Base-by-base conservation (phyloP, 2,888 invertebrate species). In the Folsomia candida region DNA sequence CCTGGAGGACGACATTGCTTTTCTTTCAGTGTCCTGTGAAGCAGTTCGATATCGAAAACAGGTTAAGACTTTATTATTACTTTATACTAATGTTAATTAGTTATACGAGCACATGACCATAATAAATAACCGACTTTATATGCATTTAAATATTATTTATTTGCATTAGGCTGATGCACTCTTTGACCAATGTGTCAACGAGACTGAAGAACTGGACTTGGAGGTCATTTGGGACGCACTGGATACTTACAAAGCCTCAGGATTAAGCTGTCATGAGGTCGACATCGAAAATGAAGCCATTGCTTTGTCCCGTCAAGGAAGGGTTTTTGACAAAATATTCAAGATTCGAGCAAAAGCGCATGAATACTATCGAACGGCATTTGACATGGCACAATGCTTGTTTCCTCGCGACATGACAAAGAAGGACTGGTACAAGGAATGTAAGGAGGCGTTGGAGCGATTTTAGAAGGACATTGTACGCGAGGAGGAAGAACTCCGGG, bases 261-360 rank as follows among this genome's bases (percentile, higher is more conserved):
- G n/a, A 3, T 25, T 68, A 1, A 11, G 24, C 22, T 51, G 54
- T 11, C 57, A 59, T 6, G 68, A 71, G 9, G 26, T 26, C 14
- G 71, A 71, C n/a, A 62, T 71, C 11, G 71, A 71, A 26, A 71
- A 71, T 25, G 71, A 71, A 37, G 71, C 71, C 1, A 24, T 64
- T 28, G 62, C 68, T 14, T 20, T 68, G 2, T 57, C 71, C 18
- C 47, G 71, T 2, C 58, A 51, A 20, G 71, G 68, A 4, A 29
- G 68, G 14, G 14, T 71, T 20, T 71, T 57, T 51, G 58, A 63
- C 68, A 67, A 71, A 27, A 47, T 71, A 2, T 68, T 71, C 29
- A 67, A 71, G 47, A 20, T 71, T 14, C n/a, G 51, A 22, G 25
- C 54, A 2, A 63, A 67, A 47, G 71, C 71, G 1, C 57, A 68